Evolutionary conservation across 2,797 vertebrate genomes (phyloP).

Genomic region (Acanthopagrus latus): DNA sequence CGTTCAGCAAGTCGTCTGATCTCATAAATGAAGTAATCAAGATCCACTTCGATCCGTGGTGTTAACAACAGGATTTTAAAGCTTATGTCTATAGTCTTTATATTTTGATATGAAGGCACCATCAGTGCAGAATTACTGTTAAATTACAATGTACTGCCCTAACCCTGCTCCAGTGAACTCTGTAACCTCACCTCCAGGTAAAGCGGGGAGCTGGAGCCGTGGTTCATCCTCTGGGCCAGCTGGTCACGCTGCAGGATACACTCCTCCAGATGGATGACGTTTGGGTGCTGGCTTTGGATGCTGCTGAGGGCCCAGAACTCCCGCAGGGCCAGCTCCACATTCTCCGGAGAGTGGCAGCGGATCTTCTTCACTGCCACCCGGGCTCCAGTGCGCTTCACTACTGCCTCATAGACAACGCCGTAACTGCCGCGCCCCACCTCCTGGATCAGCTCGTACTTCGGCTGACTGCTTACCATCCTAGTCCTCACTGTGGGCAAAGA

Average conservation of each 20-base stretch:
- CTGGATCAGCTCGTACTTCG: conserved; percentile 99
- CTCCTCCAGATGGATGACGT: conserved; percentile 98
- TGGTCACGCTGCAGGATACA: conserved; percentile 96
- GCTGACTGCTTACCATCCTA: conserved; percentile 99
- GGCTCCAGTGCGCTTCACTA: conserved; percentile 91
- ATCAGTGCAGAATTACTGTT: background rate
- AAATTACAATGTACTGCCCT: background rate
- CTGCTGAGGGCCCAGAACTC: conserved; percentile 99
- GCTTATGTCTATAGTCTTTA: background rate
- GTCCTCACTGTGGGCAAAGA: conserved; percentile 81
- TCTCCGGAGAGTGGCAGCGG: conserved; percentile 97
- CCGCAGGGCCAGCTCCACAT: conserved; percentile 95
- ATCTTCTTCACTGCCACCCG: conserved; percentile 98
- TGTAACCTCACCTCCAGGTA: conserved; percentile 91
- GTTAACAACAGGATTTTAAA: background rate
- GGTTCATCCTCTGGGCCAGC: conserved; percentile 96
- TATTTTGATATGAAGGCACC: background rate
- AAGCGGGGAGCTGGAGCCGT: conserved; percentile 94
- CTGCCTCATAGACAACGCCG: conserved; percentile 97
- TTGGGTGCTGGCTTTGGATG: conserved; percentile 98
- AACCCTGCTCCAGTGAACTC: background rate
- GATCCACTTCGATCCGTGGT: background rate
- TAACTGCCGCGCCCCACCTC: conserved; percentile 99
- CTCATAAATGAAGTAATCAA: background rate
- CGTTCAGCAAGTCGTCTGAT: background rate